phyloP scores from a whole-genome alignment of 1,140 invertebrate species.

The Orussus abietinus region DNA sequence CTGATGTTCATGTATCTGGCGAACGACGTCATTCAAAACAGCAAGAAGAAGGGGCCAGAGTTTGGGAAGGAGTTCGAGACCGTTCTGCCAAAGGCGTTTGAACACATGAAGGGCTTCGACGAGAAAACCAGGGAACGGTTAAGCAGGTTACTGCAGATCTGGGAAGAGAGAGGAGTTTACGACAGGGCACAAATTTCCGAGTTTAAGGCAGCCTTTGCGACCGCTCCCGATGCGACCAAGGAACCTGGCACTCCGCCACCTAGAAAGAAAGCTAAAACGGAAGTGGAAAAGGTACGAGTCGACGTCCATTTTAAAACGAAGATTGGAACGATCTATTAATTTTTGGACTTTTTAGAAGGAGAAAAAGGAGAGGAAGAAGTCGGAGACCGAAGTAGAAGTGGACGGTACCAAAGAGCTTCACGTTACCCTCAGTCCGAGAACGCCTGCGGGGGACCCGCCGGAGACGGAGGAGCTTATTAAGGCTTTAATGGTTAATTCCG shows the following conservation, averaged over 20 bases:
- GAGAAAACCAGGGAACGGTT: constrained; percentile 76
- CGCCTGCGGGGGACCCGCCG: constrained; percentile 78
- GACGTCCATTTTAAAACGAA: constrained; percentile 18
- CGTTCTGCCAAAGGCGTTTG: constrained; percentile 74
- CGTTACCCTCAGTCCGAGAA: constrained; percentile 70
- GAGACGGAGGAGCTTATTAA: constrained; percentile 86
- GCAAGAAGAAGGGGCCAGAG: constrained; percentile 95
- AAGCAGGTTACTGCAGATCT: constrained; percentile 80
- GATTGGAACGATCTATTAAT: constrained; percentile 21
- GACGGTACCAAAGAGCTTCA: constrained; percentile 71
- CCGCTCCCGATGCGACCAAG: constrained; percentile 28
- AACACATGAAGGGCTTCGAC: constrained; percentile 73
- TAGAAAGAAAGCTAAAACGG: constrained; percentile 48
- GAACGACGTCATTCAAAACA: constrained; percentile 98
- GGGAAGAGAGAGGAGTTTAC: constrained; percentile 90
- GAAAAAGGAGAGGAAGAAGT: constrained; percentile 51
- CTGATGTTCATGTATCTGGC: constrained; percentile 95
- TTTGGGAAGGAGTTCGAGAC: constrained; percentile 84
- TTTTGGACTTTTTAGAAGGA: constrained; percentile 29
- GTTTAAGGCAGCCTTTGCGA: constrained; percentile 62
- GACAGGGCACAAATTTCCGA: constrained; percentile 72
- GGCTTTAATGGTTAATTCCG: constrained; percentile 59
- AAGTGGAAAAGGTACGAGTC: constrained; percentile 41
- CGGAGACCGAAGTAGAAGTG: constrained; percentile 60
- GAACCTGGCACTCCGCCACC: constrained; percentile 50